Base-by-base conservation (phyloP, 2,113 vertebrate genomes). In the Lepisosteus oculatus region DNA sequence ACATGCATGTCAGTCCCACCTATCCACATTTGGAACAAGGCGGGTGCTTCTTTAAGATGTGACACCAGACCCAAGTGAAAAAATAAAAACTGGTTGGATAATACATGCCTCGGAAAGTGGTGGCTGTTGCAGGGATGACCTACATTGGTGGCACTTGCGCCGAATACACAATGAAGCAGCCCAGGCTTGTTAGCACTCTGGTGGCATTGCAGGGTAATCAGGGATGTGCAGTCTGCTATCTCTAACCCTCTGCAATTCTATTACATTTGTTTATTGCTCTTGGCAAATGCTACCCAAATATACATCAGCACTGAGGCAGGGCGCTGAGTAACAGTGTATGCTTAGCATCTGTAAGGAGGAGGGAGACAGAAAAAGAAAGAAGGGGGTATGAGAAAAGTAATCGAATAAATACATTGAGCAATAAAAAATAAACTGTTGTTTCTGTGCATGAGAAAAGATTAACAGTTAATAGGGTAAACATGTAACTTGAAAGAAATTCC, bases 231-330 rank as follows among this genome's bases (percentile, higher is more conserved):
- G 78, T 80, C 43, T 67, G 78, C 81, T 82, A 79, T 80, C 80
- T 80, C 76, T 65, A 14, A 1, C 84, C 80, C 72, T 73, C 76
- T 77, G 80, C 86, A 84, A 83, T 89, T 88, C 81, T 84, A 85
- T 88, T 85, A 84, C 77, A 80, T 79, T 86, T 85, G 83, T 85
- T 89, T 87, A 87, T 85, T 71, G 86, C 86, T 86, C 70, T 82
- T 88, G 86, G 86, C 86, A 87, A 86, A 84, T 54, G 76, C 75
- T 72, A 77, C 78, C 78, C 76, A 81, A 86, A 85, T 79, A 83
- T 85, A 81, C 68, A 75, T 79, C 70, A 77, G 83, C 77, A 81
- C 70, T 74, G 67, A 81, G 81, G 77, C 80, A 78, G 73, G 81
- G 75, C 51, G 12, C 69, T 65, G 78, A 79, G 80, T 82, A 79